Conservation (phyloP, 2,113 vertebrate genomes). For the Rhea pennata region DNA sequence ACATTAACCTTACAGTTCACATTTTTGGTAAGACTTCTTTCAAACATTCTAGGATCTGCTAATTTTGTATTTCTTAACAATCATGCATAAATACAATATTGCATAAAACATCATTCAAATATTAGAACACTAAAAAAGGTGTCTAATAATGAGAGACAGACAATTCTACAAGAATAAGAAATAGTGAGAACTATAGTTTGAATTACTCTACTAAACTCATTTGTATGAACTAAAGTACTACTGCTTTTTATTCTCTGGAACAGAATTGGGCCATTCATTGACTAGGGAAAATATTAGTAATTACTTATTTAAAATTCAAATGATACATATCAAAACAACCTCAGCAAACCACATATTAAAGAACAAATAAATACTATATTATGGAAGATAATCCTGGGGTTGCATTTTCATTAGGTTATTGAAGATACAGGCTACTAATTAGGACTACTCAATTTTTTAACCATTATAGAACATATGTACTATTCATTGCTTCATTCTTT, state of each 20-base stretch:
- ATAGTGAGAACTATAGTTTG: not conserved
- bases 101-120: not conserved
- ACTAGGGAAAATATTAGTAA: not conserved
- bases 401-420: not conserved
- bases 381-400: not conserved
- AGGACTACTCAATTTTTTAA: not conserved
- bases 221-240: not conserved
- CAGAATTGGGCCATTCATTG: not conserved
- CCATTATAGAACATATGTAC: not conserved
- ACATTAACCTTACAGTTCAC: not conserved
- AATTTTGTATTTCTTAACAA: not conserved
- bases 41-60: not conserved
- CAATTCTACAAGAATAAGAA: not conserved
- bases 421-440: not conserved
- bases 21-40: not conserved
- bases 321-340: not conserved
- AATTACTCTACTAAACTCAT: not conserved
- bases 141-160: not conserved
- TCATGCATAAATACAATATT: not conserved
- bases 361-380: not conserved
- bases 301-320: not conserved
- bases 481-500: not conserved
- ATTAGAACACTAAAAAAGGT: not conserved
- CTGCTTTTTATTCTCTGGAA: not conserved
- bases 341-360: not conserved